Evolutionary conservation across 2,113 vertebrate genomes (phyloP).

Genomic region (Cynoglossus semilaevis): DNA sequence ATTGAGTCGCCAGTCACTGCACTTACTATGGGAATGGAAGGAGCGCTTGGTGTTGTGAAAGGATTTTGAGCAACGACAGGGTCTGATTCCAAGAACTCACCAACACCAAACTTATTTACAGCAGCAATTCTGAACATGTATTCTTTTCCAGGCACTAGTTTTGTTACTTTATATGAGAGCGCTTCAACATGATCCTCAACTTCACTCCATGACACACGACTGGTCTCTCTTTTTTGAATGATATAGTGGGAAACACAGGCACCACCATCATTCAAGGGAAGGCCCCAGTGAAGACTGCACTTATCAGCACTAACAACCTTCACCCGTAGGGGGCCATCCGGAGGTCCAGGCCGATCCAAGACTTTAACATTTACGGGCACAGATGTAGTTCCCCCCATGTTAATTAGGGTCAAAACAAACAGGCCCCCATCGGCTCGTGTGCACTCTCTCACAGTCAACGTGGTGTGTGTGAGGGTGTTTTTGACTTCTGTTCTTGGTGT

Average conservation of each 20-base stretch:
- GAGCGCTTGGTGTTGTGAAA: slow-evolving; percentile 87
- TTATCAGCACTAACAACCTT: slow-evolving; percentile 93
- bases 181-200: slow-evolving; percentile 89
- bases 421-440: slow-evolving; percentile 88
- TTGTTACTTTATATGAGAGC: slow-evolving; percentile 92
- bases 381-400: slow-evolving; percentile 89
- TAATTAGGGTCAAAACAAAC: slow-evolving; percentile 87
- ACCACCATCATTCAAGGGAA: slow-evolving; percentile 90
- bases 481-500: slow-evolving; percentile 91
- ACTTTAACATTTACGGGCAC: slow-evolving; percentile 91
- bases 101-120: slow-evolving; percentile 93
- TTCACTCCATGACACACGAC: slow-evolving; percentile 93
- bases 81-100: slow-evolving; percentile 93
- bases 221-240: slow-evolving; percentile 96
- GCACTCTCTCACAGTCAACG: slow-evolving; percentile 88
- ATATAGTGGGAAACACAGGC: slow-evolving; percentile 90
- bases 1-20: slow-evolving; percentile 91
- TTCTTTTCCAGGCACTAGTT: slow-evolving; percentile 90
- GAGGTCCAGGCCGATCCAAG: slow-evolving; percentile 92
- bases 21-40: slow-evolving; percentile 85
- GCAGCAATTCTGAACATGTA: slow-evolving; percentile 96
- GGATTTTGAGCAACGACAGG: slow-evolving; percentile 90
- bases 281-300: slow-evolving; percentile 91
- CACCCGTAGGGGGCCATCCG: slow-evolving; percentile 85
- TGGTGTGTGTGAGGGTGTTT: slow-evolving; percentile 86